A percentile compares a stretch with the other conserved stretches of the same genome.
Evolutionary conservation across 2,113 vertebrate species (phyloP).

Genomic region (Scartelaos histophorus): DNA sequence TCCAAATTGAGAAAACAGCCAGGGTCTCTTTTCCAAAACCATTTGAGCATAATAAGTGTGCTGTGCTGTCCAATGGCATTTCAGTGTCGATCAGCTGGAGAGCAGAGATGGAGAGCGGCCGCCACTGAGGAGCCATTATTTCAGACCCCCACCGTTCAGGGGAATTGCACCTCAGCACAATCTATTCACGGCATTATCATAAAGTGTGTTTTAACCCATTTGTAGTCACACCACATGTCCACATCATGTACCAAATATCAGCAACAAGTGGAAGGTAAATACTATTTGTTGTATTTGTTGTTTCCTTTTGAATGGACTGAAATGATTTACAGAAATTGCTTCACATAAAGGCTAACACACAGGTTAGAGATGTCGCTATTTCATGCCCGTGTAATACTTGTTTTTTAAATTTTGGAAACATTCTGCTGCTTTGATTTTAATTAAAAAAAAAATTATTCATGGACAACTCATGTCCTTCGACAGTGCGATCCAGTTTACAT

Average conservation of each 20-base stretch:
- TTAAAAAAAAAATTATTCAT: no score
- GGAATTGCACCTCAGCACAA: constrained; percentile 72
- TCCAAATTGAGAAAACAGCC: constrained; percentile 77
- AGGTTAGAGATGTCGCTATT: not conserved
- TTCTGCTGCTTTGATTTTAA: no score
- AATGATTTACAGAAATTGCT: not conserved
- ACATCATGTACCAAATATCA: not conserved
- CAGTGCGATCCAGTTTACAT: no score
- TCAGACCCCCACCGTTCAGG: constrained; percentile 73
- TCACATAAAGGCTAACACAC: not conserved
- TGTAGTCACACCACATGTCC: constrained; percentile 5
- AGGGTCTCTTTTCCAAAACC: constrained; percentile 77
- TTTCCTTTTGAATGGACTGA: not conserved
- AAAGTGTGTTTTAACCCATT: constrained; percentile 51
- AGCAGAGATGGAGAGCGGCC: constrained; percentile 69
- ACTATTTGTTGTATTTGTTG: not conserved
- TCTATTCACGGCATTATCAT: constrained; percentile 57
- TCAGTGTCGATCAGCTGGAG: constrained; percentile 71
- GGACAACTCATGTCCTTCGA: no score
- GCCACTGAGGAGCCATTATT: constrained; percentile 76
- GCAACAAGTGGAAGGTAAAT: constrained; percentile 4
- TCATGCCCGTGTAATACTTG: not conserved
- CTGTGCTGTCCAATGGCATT: constrained; percentile 73
- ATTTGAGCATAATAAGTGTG: constrained; percentile 80
- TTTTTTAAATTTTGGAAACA: no score